Base-by-base conservation (phyloP, 2,888 invertebrate genomes). In the Drosophila sordidula region DNA sequence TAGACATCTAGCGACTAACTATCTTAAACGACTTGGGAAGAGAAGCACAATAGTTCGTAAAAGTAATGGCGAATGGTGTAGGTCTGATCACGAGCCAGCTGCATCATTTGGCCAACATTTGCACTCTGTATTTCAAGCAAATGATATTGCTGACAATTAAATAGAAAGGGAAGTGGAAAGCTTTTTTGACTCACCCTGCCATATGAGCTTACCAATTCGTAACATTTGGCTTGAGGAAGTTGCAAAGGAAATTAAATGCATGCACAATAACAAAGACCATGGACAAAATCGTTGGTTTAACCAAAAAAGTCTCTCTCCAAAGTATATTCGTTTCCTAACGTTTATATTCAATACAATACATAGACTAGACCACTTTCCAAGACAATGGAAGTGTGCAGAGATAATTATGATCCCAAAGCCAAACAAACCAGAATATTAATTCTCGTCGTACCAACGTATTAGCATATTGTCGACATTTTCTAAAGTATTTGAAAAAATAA, bases 341-440 rank as follows among this genome's bases (percentile, higher is more conserved):
- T 11, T 41, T 9, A 9, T 51, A 41, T 51, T 41, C 29, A 51
- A 51, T 16, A 29, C 51, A 5, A 51, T 51, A 16, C 29, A 41
- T 6, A 44, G 44, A 44, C 34, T 54, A 34, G 32, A 54, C 42
- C 34, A 44, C 34, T 44, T 52, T 3, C 42, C 42, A 18, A 52
- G 41, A 32, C 42, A 41, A 52, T 41, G 29, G 16, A 39, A 51
- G 42, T 29, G 1, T 29, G 12, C 32, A 32, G 44, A 54, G 18
- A 18, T 1, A 18, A 18, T 18, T 18, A 18, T 18, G 18, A 18
- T 18, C 18, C 18, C 18, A 18, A 18, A 18, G 18, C 18, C 18
- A 18, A 18, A 18, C 2, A 18, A 18, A 25, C 16, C 5, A 11
- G 25, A 54, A 54, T 44, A 18, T 4, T 6, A 25, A 4, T 9